These are phyloP conservation scores for Arrhamphus sclerolepis DNA, from an alignment of 2,797 vertebrate genomes.

Conservation along the genomic window DNA sequence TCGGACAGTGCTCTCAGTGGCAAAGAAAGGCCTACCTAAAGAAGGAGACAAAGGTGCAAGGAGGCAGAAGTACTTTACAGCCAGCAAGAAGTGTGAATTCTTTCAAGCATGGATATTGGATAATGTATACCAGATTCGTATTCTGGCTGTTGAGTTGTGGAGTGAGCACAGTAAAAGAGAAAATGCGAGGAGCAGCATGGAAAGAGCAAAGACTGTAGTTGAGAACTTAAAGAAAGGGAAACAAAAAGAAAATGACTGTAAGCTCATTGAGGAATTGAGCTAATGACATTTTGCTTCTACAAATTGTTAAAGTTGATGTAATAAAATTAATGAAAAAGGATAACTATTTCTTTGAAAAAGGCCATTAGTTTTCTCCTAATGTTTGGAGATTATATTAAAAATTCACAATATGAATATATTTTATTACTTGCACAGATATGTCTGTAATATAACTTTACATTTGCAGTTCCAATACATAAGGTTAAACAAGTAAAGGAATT, in stretches of 20 bases:
- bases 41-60: slow-evolving; percentile 56
- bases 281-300: slow-evolving; percentile 24
- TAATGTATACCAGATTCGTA: slow-evolving; percentile 53
- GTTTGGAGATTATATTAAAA: neutral
- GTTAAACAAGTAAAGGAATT: too few species aligned
- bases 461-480: neutral
- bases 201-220: slow-evolving; percentile 72
- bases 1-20: slow-evolving; percentile 64
- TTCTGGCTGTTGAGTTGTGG: slow-evolving; percentile 78
- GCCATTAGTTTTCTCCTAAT: neutral
- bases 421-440: neutral
- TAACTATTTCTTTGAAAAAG: too few species aligned
- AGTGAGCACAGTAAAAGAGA: slow-evolving; percentile 71
- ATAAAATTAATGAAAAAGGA: slow-evolving; percentile 38
- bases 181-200: slow-evolving; percentile 63
- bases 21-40: slow-evolving; percentile 56
- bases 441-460: neutral
- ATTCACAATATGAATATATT: neutral
- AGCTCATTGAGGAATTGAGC: slow-evolving; percentile 84
- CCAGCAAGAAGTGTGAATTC: slow-evolving; percentile 88
- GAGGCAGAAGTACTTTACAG: slow-evolving; percentile 74
- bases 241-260: slow-evolving; percentile 55
- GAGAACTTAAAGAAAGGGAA: slow-evolving; percentile 77
- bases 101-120: slow-evolving; percentile 87
- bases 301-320: slow-evolving; percentile 7